Evolutionary conservation across 1,140 invertebrate species (phyloP).

Genomic region (Plodia interpunctella): DNA sequence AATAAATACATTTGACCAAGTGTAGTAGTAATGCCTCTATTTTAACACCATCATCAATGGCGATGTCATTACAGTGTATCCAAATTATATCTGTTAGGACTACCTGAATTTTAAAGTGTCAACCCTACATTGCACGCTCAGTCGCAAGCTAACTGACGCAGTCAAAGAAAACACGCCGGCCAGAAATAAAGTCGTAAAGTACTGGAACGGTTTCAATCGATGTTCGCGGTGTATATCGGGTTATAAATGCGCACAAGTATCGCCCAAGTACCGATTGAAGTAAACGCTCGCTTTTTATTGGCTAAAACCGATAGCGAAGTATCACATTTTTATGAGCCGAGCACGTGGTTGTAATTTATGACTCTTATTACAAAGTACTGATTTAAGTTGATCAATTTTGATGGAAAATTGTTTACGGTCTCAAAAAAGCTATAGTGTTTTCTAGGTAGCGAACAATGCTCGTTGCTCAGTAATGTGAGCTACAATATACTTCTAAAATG

Average conservation of each 20-base stretch:
- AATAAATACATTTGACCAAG: no score
- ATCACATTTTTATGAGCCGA: constrained; percentile 20
- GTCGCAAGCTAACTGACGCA: constrained; percentile 71
- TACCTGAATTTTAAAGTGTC: neutral
- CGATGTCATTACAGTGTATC: no score
- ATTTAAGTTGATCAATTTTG: neutral
- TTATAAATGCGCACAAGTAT: constrained; percentile 63
- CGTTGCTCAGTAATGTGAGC: no score
- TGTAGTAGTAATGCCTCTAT: no score
- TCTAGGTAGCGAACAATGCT: no score
- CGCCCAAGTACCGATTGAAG: constrained; percentile 38
- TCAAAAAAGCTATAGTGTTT: no score
- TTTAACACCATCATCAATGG: no score
- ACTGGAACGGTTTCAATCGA: constrained; percentile 71
- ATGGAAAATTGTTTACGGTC: no score
- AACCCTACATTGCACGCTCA: constrained; percentile 21
- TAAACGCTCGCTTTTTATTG: constrained; percentile 37
- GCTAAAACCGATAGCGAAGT: constrained; percentile 18
- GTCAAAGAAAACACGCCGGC: constrained; percentile 70
- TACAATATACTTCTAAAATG: no score
- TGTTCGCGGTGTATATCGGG: constrained; percentile 60
- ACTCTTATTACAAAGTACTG: neutral
- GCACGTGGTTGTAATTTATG: constrained; percentile 14
- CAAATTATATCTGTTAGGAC: no score
- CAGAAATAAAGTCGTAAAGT: constrained; percentile 75